Conservation (phyloP, 2,797 vertebrate species). For the Phataginus tetradactyla region DNA sequence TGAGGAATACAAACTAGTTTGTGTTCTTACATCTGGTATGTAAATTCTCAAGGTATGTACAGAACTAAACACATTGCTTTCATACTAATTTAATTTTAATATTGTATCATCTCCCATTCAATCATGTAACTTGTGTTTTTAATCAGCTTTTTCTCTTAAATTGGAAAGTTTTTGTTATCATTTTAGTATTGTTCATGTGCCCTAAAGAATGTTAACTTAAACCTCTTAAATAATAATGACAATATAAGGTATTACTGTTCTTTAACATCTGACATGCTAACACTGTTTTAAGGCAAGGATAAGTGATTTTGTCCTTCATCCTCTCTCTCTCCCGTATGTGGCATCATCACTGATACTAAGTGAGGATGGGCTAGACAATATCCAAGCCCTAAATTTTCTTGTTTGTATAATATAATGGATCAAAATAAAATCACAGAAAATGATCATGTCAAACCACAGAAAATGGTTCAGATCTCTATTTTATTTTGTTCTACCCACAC, state of each 20-base stretch:
- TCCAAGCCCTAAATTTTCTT: not conserved
- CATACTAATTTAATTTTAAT: not conserved
- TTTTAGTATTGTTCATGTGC: not conserved
- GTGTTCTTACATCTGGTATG: not conserved
- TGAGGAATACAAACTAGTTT: not conserved
- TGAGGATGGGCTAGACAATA: not conserved
- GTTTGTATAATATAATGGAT: not conserved
- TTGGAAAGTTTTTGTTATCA: not conserved
- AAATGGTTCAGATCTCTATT: not conserved
- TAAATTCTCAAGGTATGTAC: not conserved
- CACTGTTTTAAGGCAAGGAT: not conserved
- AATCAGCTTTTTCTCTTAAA: not conserved
- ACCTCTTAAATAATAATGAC: not conserved
- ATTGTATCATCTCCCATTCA: no score
- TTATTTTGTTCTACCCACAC: not conserved
- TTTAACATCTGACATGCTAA: not conserved
- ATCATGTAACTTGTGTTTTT: not conserved
- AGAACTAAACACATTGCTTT: not conserved
- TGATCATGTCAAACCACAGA: not conserved
- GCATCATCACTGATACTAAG: not conserved
- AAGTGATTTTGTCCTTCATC: not conserved
- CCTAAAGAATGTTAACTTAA: not conserved
- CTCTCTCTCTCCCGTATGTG: not conserved
- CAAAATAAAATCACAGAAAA: not conserved
- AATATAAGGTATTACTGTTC: not conserved